Evolutionary conservation across 2,888 invertebrate species (phyloP), one percentile per base, ranked within the genome.

Genomic region (Coelopa pilipes): DNA sequence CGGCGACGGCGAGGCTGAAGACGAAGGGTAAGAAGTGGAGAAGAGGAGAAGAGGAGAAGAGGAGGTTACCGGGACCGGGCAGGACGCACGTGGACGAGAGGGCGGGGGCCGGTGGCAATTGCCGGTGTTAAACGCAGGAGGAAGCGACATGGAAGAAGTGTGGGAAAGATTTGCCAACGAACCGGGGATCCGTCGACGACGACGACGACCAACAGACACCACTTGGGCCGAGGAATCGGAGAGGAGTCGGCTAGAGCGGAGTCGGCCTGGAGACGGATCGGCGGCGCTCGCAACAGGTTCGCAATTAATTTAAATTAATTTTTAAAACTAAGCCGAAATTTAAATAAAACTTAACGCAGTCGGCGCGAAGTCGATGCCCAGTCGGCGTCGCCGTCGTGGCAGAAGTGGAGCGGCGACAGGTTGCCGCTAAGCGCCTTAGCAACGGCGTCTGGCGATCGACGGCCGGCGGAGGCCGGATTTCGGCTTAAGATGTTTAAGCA

Each of bases 261-360:
- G n/a, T n/a, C n/a, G n/a, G n/a, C n/a, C n/a, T n/a, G n/a, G n/a
- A n/a, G n/a, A n/a, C n/a, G n/a, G n/a, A n/a, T n/a, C n/a, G n/a
- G n/a, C 55, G 34, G 55, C 17, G n/a, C 53, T 53, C 34, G 46
- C 68, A 70, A 60, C 70, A 60, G 70, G 70, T 70, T 70, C 60
- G 49, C 47, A 15, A 62, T 45, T 62, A 62, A 62, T 62, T 62
- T 15, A 62, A 62, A 62, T 62, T 62, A 62, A 62, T 62, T 15
- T 62, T 24, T 34, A 15, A 62, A 5, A 62, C 45, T 21, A 21
- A 21, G 21, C 57, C 19, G 13, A 19, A 59, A 21, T 12, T 59
- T 19, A 1, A 17, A 21, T 19, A 59, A 13, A 59, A 13, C 19
- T 19, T 2, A 70, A 60, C 49, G 59, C 70, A 47, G 47, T 47